A percentile compares a stretch with the other conserved stretches of the same genome.
Evolutionary conservation across 2,797 vertebrate genomes (phyloP).

Genomic region (Phalanger gymnotis): DNA sequence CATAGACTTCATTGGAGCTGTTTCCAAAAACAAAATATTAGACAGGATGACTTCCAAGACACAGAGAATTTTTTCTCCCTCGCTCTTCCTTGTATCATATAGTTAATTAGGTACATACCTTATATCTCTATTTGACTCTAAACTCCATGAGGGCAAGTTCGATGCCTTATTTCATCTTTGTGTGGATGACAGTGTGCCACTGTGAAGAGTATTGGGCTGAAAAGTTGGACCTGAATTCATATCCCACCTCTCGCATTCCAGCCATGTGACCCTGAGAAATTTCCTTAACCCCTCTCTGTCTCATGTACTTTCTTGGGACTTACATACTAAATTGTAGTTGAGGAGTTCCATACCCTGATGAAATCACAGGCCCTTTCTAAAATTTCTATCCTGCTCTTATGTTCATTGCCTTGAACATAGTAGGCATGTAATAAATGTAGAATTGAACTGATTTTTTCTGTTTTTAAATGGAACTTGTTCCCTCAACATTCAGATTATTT

Average conservation of each 20-base stretch:
- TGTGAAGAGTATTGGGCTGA: background rate
- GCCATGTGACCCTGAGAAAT: background rate
- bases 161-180: background rate
- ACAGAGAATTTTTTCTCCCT: background rate
- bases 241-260: background rate
- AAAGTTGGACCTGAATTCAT: background rate
- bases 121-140: background rate
- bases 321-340: background rate
- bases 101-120: background rate
- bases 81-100: background rate
- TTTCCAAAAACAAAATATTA: background rate
- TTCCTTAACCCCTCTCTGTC: background rate
- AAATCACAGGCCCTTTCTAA: background rate
- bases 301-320: background rate
- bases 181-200: background rate
- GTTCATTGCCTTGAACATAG: background rate
- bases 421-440: background rate
- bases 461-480: conserved; percentile 8
- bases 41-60: background rate
- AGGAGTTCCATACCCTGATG: background rate
- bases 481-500: conserved; percentile 47
- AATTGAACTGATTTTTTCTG: background rate
- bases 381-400: background rate
- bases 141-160: background rate
- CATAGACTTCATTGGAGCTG: background rate